Evolutionary conservation across 2,888 invertebrate species (phyloP), one percentile per base, ranked within the genome.

Genomic region (Dastarcus helophoroides): DNA sequence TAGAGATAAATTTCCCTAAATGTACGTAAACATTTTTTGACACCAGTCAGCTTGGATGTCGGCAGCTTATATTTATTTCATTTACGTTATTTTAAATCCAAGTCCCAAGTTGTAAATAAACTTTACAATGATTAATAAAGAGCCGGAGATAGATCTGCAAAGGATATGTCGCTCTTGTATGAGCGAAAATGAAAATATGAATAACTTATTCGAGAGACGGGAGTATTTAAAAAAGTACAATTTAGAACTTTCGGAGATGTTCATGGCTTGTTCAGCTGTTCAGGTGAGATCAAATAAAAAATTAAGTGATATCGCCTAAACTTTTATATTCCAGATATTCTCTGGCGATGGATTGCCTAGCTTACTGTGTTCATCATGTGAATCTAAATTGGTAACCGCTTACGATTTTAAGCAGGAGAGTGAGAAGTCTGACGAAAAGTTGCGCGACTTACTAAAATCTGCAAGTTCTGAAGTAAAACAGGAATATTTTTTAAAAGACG

Each of bases 81-180:
- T n/a, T n/a, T n/a, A n/a, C n/a, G n/a, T n/a, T n/a, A n/a, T n/a
- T n/a, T n/a, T n/a, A n/a, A n/a, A n/a, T n/a, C n/a, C n/a, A n/a
- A n/a, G n/a, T n/a, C n/a, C n/a, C n/a, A n/a, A n/a, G 19, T 17
- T 6, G n/a, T 17, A 17, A 17, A 17, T 7, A 17, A n/a, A 17
- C 24, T 23, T 9, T 9, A 23, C 6, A 6, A 35, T 35, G 35
- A 23, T 14, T 23, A 31, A 35, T 14, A 35, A 27, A 11, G n/a
- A 22, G 17, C 26, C 7, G 26, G 22, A 31, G n/a, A 9, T 31
- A 8, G 27, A 31, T 27, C 52, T 61, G 46, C 58, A 60, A 31
- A 62, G 59, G 45, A 51, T 63, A 37, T 63, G 63, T 40, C 52
- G 63, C 29, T 60, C 60, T 7, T 63, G 63, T 41, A 58, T 62